Evolutionary conservation across 92 coral and sea anemone species (phyloP), one percentile per base, ranked within the genome.

Genomic region (Meandrina meandrites): DNA sequence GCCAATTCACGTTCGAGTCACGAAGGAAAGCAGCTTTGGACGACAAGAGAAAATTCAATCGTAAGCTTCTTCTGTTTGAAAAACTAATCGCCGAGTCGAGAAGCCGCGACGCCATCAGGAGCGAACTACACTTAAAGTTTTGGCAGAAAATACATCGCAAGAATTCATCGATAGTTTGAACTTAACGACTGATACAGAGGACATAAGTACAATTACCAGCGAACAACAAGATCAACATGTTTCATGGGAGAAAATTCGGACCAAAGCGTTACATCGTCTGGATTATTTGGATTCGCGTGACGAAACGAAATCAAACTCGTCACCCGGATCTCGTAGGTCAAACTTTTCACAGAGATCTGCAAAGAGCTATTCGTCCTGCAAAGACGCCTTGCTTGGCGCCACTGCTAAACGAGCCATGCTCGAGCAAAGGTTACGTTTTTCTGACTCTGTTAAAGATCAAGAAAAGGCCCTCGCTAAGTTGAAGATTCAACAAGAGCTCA

Each of bases 401-500:
- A 78, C 56, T 19, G 50, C 81, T 32, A 53, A 53, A 54, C 67
- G 82, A 21, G 71, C 50, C 36, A 31, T 35, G 19, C 21, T 79
- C 10, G 51, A 79, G 34, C 40, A 79, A 54, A 58, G 35, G 50
- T 75, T 79, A 79, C 10, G 19, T 31, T 57, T 79, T 24, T 32
- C 48, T 28, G 28, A 79, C 66, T 21, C 71, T 15, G 64, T 79
- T 24, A 34, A 72, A 31, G 90, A 80, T 13, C 90, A 87, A 36
- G 81, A 87, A 27, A 71, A 70, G 1, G 70, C 45, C 14, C 86
- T 79, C 28, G 75, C 47, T 1, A 80, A 80, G 57, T 24, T 87
- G 67, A 80, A 87, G 80, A 75, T 50, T 28, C 27, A 80, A 9
- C 78, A 47, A 27, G 90, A 82, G 74, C 21, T 87, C 64, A 64